A percentile compares a stretch with the other conserved stretches of the same genome.
phyloP scores from a whole-genome alignment of 2,113 vertebrate genomes.

The Pomatorhinus ruficollis region DNA sequence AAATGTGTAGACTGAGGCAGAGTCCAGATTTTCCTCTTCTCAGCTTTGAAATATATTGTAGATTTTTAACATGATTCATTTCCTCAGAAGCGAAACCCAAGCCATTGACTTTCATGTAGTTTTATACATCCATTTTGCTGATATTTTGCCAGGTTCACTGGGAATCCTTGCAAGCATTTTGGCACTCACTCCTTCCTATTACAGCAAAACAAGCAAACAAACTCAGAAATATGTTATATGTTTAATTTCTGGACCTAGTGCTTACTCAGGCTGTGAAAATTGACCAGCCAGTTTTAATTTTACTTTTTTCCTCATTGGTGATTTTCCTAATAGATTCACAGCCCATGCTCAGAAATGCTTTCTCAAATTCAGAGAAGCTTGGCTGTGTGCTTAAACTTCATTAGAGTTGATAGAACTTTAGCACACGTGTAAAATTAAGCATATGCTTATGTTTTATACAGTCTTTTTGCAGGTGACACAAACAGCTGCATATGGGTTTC shows the following conservation, averaged over 20 bases:
- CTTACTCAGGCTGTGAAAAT: slow-evolving; percentile 15
- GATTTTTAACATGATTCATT: not conserved
- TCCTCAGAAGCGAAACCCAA: not conserved
- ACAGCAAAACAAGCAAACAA: slow-evolving; percentile 49
- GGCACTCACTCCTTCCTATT: not conserved
- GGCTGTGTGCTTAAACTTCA: slow-evolving; percentile 12
- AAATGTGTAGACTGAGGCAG: not conserved
- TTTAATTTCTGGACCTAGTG: slow-evolving; percentile 7
- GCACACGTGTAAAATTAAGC: slow-evolving; percentile 48
- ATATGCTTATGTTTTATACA: slow-evolving; percentile 26
- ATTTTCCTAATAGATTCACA: slow-evolving; percentile 16
- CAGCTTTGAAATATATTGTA: not conserved
- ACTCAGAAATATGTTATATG: not conserved
- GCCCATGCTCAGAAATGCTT: not conserved
- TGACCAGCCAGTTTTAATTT: not conserved
- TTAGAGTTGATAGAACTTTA: slow-evolving; percentile 40
- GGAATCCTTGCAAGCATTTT: slow-evolving; percentile 39
- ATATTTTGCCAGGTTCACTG: not conserved
- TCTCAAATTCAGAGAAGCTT: not conserved
- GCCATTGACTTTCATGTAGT: not conserved
- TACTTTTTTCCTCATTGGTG: not conserved
- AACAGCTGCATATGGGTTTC: slow-evolving; percentile 53
- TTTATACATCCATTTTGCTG: slow-evolving; percentile 30
- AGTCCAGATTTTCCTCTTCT: not conserved
- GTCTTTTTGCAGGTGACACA: slow-evolving; percentile 51